Evolutionary conservation across 2,888 invertebrate species (phyloP).

Genomic region (Apoda limacodes): DNA sequence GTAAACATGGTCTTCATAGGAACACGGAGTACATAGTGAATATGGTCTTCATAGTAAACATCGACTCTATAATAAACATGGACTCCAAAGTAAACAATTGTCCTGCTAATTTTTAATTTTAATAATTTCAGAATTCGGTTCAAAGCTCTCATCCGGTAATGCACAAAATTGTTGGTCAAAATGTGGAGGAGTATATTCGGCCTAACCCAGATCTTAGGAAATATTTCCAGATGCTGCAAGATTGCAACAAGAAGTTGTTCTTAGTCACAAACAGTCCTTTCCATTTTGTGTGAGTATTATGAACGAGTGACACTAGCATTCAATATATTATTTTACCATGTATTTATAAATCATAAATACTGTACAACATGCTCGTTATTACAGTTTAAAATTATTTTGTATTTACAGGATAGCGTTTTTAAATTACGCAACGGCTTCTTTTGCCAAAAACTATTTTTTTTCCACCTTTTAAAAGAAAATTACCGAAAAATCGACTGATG

Average conservation of each 20-base stretch:
- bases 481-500: no score
- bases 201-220: conserved; percentile 77
- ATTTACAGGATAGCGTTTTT: no score
- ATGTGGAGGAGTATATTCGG: conserved; percentile 84
- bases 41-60: no score
- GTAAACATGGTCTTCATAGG: no score
- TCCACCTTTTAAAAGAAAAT: no score
- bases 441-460: no score
- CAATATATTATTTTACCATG: conserved; percentile 1
- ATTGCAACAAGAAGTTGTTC: conserved; percentile 88
- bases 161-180: conserved; percentile 88
- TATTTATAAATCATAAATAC: not conserved
- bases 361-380: not conserved
- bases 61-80: no score
- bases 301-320: not conserved
- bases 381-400: not conserved
- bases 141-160: conserved; percentile 89
- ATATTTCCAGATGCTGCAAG: conserved; percentile 81
- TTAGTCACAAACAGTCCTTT: conserved; percentile 97
- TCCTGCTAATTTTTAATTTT: no score
- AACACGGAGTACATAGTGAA: no score
- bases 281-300: conserved; percentile 89
- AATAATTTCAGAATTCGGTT: conserved; percentile 80
- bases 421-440: no score
- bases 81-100: no score